Evolutionary conservation across 2,888 invertebrate species (phyloP), one percentile per base, ranked within the genome.

Genomic region (Cantharis rufa): DNA sequence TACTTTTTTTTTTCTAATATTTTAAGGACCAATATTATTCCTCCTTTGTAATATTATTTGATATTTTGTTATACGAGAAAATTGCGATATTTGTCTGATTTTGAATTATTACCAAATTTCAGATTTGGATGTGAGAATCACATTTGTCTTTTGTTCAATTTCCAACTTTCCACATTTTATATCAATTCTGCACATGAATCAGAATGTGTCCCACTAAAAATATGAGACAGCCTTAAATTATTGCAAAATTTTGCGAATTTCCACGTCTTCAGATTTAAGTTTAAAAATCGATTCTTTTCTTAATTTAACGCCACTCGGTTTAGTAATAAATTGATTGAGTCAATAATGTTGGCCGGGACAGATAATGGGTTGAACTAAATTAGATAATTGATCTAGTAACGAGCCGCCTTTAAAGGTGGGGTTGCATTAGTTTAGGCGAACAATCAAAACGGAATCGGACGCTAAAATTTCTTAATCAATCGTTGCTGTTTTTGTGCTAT

Each of bases 171-270:
- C 81, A 81, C 82, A 80, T 81, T 82, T 82, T 81, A 85, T 84
- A 83, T 85, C 85, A 84, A 84, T 82, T 84, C 82, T 75, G 80
- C 77, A 81, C 82, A 84, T 85, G 84, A 84, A 84, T 85, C 84
- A 84, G 81, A 72, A 78, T 79, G 76, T 71, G 74, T 72, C 76
- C 18, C 68, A 75, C 76, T 76, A 69, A 79, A 80, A 79, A 77
- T 80, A 79, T 79, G 78, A 73, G 72, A 74, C 78, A 75, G 74
- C 74, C 72, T 74, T 71, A 77, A 76, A 79, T 79, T 66, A 72
- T 21, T 21, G 64, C 64, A 66, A 66, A 66, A 66, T 66, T 66
- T 18, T 9, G 21, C n/a, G 18, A 66, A 66, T 66, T 21, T 21
- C 15, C 21, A 24, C 18, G 64, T 21, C 15, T 66, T 7, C 7